Evolutionary conservation across 2,113 vertebrate genomes (phyloP).

Genomic region (Gorsachius goisagi): DNA sequence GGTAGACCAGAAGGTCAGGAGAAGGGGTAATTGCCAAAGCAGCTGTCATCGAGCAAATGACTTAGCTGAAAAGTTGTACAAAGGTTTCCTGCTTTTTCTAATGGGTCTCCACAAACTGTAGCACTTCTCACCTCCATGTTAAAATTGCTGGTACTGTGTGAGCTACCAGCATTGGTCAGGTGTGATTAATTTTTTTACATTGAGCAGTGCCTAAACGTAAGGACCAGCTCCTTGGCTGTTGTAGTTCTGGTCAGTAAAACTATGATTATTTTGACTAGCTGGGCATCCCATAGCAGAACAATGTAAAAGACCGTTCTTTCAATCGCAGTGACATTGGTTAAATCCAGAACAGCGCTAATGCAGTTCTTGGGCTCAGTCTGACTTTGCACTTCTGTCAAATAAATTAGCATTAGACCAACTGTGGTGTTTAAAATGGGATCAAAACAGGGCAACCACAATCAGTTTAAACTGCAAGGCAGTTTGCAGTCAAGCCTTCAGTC

Average conservation of each 20-base stretch:
- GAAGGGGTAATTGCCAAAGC: conserved; percentile 68
- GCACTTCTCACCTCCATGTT: neutral
- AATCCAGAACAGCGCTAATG: neutral
- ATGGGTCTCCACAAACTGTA: neutral
- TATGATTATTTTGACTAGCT: neutral
- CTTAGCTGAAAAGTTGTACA: conserved; percentile 23
- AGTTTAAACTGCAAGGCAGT: neutral
- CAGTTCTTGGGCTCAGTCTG: neutral
- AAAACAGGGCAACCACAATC: neutral
- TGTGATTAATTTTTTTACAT: neutral
- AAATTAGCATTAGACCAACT: neutral
- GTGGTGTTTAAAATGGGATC: neutral
- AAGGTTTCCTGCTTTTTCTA: neutral
- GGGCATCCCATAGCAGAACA: neutral
- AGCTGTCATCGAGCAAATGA: conserved; percentile 50
- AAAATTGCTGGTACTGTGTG: neutral
- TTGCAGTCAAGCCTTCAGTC: neutral
- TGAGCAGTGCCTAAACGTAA: neutral
- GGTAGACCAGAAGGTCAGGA: conserved; percentile 52
- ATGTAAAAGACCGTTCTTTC: neutral
- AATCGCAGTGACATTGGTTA: neutral
- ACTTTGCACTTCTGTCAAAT: neutral
- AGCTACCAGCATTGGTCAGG: neutral
- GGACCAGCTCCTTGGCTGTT: neutral
- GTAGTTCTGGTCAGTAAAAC: neutral